Percentiles rank a stretch among this genome's conserved stretches.
Evolutionary conservation across 2,888 invertebrate species (phyloP).

Genomic region (Thymelicus lineola): DNA sequence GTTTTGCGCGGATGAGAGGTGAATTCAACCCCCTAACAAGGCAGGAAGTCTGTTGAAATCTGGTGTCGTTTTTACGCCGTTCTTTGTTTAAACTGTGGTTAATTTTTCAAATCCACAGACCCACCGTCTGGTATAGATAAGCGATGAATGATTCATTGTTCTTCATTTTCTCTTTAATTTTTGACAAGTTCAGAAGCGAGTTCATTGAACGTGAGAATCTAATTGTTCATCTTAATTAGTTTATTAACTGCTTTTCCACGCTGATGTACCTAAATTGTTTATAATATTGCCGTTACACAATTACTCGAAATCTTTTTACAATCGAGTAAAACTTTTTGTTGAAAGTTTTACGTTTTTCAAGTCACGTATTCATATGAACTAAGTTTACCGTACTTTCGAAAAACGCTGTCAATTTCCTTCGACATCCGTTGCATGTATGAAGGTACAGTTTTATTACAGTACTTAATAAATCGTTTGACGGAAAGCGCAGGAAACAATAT

Average conservation of each 20-base stretch:
- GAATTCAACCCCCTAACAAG: slow-evolving; percentile 64
- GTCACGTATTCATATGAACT: neutral
- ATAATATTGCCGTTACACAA: slow-evolving; percentile 32
- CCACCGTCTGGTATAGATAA: slow-evolving; percentile 68
- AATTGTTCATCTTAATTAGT: slow-evolving; percentile 39
- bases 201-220: slow-evolving; percentile 51
- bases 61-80: slow-evolving; percentile 77
- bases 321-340: neutral
- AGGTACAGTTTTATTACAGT: slow-evolving; percentile 43
- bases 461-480: slow-evolving; percentile 66
- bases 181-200: slow-evolving; percentile 52
- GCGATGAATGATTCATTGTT: slow-evolving; percentile 72
- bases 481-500: slow-evolving; percentile 69
- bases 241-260: slow-evolving; percentile 37
- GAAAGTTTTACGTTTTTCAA: neutral
- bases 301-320: slow-evolving; percentile 22
- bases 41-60: slow-evolving; percentile 82
- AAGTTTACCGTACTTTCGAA: slow-evolving; percentile 4
- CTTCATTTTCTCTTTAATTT: slow-evolving; percentile 55
- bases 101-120: slow-evolving; percentile 68
- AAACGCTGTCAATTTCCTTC: slow-evolving; percentile 30
- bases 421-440: slow-evolving; percentile 27
- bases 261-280: slow-evolving; percentile 32
- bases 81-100: slow-evolving; percentile 74
- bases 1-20: slow-evolving; percentile 65